Evolutionary conservation across 1,140 invertebrate species (phyloP).

Genomic region (Caenorhabditis remanei): DNA sequence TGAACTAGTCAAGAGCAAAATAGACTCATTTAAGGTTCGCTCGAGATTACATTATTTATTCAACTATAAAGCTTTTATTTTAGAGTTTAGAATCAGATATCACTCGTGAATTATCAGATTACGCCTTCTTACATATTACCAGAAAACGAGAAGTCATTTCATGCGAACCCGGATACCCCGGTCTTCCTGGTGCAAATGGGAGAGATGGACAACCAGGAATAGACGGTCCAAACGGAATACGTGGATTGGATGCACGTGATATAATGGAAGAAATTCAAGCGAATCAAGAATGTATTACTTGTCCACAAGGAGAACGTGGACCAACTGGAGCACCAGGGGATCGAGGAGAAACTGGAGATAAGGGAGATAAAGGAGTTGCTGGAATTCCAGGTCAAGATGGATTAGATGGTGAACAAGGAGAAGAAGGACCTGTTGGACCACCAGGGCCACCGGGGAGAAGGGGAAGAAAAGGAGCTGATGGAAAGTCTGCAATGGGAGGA

Average conservation of each 20-base stretch:
- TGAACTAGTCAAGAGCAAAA: background rate
- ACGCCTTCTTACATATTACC: background rate
- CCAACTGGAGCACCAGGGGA: constrained; percentile 59
- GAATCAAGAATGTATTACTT: constrained; percentile 50
- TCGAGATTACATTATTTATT: background rate
- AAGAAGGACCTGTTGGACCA: constrained; percentile 62
- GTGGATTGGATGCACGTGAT: constrained; percentile 30
- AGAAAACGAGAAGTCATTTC: constrained; percentile 14
- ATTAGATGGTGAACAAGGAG: constrained; percentile 65
- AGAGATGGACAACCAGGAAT: constrained; percentile 12
- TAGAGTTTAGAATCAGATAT: constrained; percentile 26
- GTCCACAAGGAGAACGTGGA: constrained; percentile 52
- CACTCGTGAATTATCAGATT: constrained; percentile 33
- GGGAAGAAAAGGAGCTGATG: constrained; percentile 46
- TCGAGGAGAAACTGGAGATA: constrained; percentile 58
- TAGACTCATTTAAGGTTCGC: constrained; percentile 20
- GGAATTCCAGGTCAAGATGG: constrained; percentile 65
- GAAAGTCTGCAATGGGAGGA: constrained; percentile 57
- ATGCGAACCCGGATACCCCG: constrained; percentile 18
- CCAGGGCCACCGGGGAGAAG: constrained; percentile 51
- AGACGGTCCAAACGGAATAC: constrained; percentile 33
- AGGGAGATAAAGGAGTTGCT: constrained; percentile 61
- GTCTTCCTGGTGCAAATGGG: constrained; percentile 36
- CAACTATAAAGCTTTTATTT: background rate
- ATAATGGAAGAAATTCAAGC: constrained; percentile 55